A percentile compares a stretch with the other conserved stretches of the same genome.
phyloP scores from a whole-genome alignment of 1,140 invertebrate genomes.

The Calephelis virginiensis region DNA sequence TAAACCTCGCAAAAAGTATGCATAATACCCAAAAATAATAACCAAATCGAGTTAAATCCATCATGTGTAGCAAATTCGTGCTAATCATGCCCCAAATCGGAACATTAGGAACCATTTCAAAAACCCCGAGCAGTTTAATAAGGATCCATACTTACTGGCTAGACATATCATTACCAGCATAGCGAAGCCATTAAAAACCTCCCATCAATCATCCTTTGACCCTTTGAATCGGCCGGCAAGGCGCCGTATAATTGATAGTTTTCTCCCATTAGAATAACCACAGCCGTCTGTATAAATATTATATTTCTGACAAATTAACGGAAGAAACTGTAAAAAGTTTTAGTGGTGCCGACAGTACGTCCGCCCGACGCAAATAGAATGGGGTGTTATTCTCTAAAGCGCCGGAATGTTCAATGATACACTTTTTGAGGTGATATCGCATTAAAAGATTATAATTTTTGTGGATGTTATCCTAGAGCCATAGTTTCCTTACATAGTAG shows the following conservation, averaged over 20 bases:
- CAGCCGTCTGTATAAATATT: conserved; percentile 57
- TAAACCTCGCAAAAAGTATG: background rate
- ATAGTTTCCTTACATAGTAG: too few species aligned
- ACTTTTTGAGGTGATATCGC: too few species aligned
- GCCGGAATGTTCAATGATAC: too few species aligned
- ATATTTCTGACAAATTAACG: conserved; percentile 68
- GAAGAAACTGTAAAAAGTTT: conserved; percentile 42
- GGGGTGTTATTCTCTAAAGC: background rate
- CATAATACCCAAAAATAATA: conserved; percentile 22
- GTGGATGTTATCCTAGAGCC: too few species aligned
- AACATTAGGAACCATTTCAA: conserved; percentile 24
- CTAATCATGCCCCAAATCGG: conserved; percentile 25
- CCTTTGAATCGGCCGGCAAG: conserved; percentile 37
- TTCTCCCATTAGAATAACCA: conserved; percentile 55
- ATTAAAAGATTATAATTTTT: too few species aligned
- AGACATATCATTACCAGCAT: conserved; percentile 40
- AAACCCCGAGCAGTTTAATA: conserved; percentile 11
- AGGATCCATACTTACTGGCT: conserved; percentile 8
- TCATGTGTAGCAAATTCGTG: conserved; percentile 25
- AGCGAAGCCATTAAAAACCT: conserved; percentile 30
- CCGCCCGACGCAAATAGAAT: conserved; percentile 35
- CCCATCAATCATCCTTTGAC: conserved; percentile 38
- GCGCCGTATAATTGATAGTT: conserved; percentile 71
- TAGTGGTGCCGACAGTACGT: conserved; percentile 33
- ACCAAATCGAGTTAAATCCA: conserved; percentile 27